Base-by-base conservation (phyloP, 2,113 vertebrate species). In the Salvelinus alpinus region DNA sequence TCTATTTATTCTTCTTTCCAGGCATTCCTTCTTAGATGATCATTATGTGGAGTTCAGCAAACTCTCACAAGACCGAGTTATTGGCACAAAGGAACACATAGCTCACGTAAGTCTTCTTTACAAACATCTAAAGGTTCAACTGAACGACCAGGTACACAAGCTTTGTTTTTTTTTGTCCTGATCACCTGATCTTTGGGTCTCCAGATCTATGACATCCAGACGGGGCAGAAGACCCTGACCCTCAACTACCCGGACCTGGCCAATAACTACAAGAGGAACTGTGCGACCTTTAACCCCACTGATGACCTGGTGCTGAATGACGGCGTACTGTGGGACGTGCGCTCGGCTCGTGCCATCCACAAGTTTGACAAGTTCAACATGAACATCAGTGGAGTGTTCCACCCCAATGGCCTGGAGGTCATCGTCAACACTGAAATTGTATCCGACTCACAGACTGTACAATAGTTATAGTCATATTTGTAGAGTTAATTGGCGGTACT, bases 331-430 rank as follows among this genome's bases (percentile, higher is more conserved):
- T 99, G 98, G 98, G 98, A 99, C 75, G 96, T 99, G 64, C 97
- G 97, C 85, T 96, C 96, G 0, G 93, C 97, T 78, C 96, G 98
- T 91, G 98, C 98, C 87, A 97, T 99, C 81, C 98, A 99, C 91
- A 99, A 99, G 90, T 99, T 99, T 85, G 98, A 99, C 92, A 99
- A 99, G 87, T 99, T 99, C 95, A 99, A 99, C 93, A 99, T 99
- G 98, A 99, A 98, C 88, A 99, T 99, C 94, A 99, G 98, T 77
- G 98, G 98, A 0, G 98, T 99, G 76, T 99, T 99, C 85, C 98
- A 99, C 87, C 98, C 98, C 57, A 99, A 99, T 47, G 94, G 97
- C 71, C 90, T 97, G 62, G 98, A 99, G 86, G 96, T 99, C 90
- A 99, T 99, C 91, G 91, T 99, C 67, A 99, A 99, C 88, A 99